Evolutionary conservation across 2,113 vertebrate genomes (phyloP).

Genomic region (Onychorhynchus coronatus): DNA sequence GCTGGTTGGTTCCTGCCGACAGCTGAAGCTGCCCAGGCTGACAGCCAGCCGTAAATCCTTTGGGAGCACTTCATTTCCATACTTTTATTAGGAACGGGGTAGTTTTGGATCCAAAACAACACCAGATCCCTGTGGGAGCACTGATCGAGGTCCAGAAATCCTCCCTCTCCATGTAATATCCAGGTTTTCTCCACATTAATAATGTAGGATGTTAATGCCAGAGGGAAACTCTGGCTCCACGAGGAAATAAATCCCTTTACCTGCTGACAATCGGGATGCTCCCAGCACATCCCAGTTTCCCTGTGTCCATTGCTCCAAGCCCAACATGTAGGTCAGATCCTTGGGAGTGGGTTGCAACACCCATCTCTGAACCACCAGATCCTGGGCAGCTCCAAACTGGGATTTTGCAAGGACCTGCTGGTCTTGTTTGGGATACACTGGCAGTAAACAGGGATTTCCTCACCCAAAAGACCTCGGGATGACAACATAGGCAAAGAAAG

Average conservation of each 20-base stretch:
- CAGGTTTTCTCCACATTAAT: rapidly evolving
- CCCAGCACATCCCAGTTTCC: neutral
- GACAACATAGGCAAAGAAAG: neutral
- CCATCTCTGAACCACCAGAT: neutral
- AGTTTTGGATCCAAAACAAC: neutral
- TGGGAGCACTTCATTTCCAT: neutral
- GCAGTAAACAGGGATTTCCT: neutral
- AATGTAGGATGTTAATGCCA: rapidly evolving
- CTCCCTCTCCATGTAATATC: neutral
- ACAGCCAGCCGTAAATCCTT: neutral
- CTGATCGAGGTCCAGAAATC: neutral
- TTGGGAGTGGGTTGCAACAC: neutral
- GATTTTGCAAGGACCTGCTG: constrained; percentile 35
- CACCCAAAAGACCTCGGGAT: neutral
- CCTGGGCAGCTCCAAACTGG: rapidly evolving
- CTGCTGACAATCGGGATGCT: neutral
- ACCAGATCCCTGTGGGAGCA: rapidly evolving
- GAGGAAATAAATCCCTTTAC: neutral
- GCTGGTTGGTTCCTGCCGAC: rapidly evolving
- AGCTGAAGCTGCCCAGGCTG: neutral
- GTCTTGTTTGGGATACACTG: neutral
- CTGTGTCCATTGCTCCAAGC: rapidly evolving
- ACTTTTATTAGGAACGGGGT: neutral
- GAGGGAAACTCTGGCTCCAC: neutral
- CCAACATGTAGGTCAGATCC: neutral